A percentile compares a stretch with the other conserved stretches of the same genome.
These are phyloP conservation scores for Acipenser ruthenus DNA, from an alignment of 2,797 vertebrate species.

Conservation along the genomic window DNA sequence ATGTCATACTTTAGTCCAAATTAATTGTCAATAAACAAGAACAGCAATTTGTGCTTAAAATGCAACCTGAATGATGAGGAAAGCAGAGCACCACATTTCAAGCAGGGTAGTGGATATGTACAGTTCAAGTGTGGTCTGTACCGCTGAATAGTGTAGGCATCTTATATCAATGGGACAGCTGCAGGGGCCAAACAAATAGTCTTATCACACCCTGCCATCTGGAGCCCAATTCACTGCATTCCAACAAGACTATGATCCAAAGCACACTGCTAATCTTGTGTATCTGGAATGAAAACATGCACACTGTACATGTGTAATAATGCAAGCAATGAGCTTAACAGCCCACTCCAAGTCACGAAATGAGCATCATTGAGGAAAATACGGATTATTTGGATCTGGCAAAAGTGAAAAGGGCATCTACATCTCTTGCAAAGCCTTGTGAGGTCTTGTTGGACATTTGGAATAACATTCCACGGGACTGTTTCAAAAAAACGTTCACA, in stretches of 20 bases:
- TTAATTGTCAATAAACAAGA: too few species aligned
- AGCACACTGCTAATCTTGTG: conserved; percentile 1
- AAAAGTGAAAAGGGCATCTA: neutral
- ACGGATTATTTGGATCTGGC: neutral
- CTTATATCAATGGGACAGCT: neutral
- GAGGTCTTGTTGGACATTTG: conserved; percentile 1
- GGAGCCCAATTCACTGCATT: neutral
- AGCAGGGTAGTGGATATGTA: neutral
- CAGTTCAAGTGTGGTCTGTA: neutral
- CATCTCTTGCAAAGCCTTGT: neutral
- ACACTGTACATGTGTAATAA: neutral
- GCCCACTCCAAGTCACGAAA: neutral
- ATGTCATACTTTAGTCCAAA: too few species aligned
- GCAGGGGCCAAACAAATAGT: too few species aligned
- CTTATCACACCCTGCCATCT: neutral
- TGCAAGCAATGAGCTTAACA: neutral
- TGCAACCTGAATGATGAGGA: neutral
- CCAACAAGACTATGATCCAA: neutral
- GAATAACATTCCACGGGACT: neutral
- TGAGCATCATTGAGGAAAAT: neutral
- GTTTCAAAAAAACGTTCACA: neutral
- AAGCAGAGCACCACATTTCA: neutral
- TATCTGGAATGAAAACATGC: conserved; percentile 1
- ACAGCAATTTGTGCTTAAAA: neutral
- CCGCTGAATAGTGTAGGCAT: neutral